phyloP scores from a whole-genome alignment of 2,888 invertebrate species.

The Biston betularia region DNA sequence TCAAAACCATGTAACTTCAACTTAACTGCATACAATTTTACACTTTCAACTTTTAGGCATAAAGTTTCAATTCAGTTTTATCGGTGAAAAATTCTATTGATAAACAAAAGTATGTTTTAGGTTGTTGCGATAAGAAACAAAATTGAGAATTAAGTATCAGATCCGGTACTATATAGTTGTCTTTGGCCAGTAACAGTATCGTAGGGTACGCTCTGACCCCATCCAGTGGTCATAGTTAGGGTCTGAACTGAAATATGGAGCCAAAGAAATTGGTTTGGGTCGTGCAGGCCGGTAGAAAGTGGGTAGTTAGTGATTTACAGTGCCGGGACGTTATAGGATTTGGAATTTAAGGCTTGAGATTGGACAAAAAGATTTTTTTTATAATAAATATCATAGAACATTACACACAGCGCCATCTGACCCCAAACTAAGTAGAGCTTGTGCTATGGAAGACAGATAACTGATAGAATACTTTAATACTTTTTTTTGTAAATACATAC shows the following conservation, averaged over 20 bases:
- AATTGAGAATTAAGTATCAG: background rate
- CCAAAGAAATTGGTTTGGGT: conserved; percentile 51
- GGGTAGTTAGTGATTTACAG: conserved; percentile 42
- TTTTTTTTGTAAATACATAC: too few species aligned
- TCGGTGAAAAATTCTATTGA: background rate
- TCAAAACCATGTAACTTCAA: conserved; percentile 42
- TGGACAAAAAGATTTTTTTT: conserved; percentile 5
- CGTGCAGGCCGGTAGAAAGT: conserved; percentile 49
- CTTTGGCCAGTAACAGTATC: conserved; percentile 57
- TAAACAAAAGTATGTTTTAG: conserved; percentile 26
- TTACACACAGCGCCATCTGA: too few species aligned
- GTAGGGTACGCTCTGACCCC: conserved; percentile 58
- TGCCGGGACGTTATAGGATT: conserved; percentile 20
- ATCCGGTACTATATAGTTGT: conserved; percentile 49
- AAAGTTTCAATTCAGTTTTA: conserved; percentile 31
- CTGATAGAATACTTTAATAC: too few species aligned
- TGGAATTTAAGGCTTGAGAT: conserved; percentile 7
- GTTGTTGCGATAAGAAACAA: background rate
- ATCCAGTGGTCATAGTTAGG: conserved; percentile 64
- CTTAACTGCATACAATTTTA: conserved; percentile 5
- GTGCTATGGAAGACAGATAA: too few species aligned
- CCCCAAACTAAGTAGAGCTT: too few species aligned
- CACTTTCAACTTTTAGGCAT: background rate
- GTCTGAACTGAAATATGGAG: conserved; percentile 60
- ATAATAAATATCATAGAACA: too few species aligned